A percentile compares a stretch with the other conserved stretches of the same genome.
phyloP scores from a whole-genome alignment of 2,888 invertebrate genomes.

The Ectemnius lituratus region DNA sequence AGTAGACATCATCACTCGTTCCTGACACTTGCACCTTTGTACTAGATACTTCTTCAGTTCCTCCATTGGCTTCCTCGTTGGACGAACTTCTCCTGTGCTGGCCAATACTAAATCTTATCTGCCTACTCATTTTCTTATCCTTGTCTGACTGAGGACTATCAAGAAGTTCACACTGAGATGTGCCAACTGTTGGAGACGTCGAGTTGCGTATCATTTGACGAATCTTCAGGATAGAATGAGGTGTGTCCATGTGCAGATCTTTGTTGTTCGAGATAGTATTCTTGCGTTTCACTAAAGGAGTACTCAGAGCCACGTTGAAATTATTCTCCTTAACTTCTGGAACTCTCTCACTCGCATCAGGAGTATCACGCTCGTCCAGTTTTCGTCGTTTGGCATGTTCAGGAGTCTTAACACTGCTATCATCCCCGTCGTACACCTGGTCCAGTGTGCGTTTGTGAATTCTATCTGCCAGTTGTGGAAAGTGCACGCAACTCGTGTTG shows the following conservation, averaged over 20 bases:
- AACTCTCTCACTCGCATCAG: neutral
- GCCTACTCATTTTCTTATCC: slow-evolving; percentile 55
- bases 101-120: slow-evolving; percentile 72
- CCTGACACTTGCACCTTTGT: slow-evolving; percentile 16
- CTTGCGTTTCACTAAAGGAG: slow-evolving; percentile 71
- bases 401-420: slow-evolving; percentile 3
- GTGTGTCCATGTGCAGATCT: slow-evolving; percentile 59
- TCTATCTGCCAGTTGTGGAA: slow-evolving; percentile 54
- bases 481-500: slow-evolving; percentile 62
- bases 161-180: neutral
- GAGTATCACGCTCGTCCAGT: slow-evolving; percentile 25
- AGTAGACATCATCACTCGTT: slow-evolving; percentile 51
- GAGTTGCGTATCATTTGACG: slow-evolving; percentile 70
- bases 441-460: slow-evolving; percentile 65
- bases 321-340: slow-evolving; percentile 26
- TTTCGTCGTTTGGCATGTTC: slow-evolving; percentile 56
- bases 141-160: slow-evolving; percentile 24
- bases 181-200: slow-evolving; percentile 51
- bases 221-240: slow-evolving; percentile 75
- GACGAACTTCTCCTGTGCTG: slow-evolving; percentile 31
- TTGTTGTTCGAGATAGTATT: slow-evolving; percentile 40
- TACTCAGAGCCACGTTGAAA: slow-evolving; percentile 62
- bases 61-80: slow-evolving; percentile 21
- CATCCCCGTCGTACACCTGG: slow-evolving; percentile 49
- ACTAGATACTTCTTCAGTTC: slow-evolving; percentile 18